Base-by-base conservation (phyloP, 1,140 invertebrate genomes). In the Diabrotica virgifera region DNA sequence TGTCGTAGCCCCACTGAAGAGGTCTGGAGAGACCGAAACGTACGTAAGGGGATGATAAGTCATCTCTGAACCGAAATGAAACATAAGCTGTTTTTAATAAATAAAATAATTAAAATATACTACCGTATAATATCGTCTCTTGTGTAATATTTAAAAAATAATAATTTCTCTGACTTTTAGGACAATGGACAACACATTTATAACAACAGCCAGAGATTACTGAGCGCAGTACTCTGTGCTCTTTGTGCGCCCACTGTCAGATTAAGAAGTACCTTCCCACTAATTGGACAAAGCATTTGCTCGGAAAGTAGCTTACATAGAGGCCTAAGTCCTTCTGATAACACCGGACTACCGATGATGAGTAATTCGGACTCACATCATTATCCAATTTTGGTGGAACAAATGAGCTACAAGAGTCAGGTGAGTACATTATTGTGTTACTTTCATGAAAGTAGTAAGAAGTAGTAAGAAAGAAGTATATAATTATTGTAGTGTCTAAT, bases 161-260 rank as follows among this genome's bases (percentile, higher is more conserved):
- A 24, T 24, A 24, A 51, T 12, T 51, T 51, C 46, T 11, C 14
- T 54, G 10, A 13, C n/a, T 58, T 58, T 6, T 24, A 59, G 58
- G 58, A 59, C 13, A 50, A 59, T 50, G 58, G 58, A 14, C 58
- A 59, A 37, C 12, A 50, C 10, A 59, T 59, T 13, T 46, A 59
- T 14, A 59, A 59, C 11, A 80, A 83, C 36, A 84, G 81, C 64
- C 89, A 93, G 70, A 85, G 90, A 55, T 81, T 95, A 11, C 76
- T 94, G 6, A 92, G 91, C 53, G 91, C 92, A 5, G 88, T 94
- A 5, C 78, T 95, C 35, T 91, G 91, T 40, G 89, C 93, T 0
- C 81, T 95, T 2, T 92, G 91, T 75, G 88, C 87, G 61, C 90
- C 92, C 1, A 86, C 86, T 5, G 87, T 95, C 12, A 86, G 92